Conservation (phyloP, 2,888 invertebrate genomes). For the Caenorhabditis sp. region DNA sequence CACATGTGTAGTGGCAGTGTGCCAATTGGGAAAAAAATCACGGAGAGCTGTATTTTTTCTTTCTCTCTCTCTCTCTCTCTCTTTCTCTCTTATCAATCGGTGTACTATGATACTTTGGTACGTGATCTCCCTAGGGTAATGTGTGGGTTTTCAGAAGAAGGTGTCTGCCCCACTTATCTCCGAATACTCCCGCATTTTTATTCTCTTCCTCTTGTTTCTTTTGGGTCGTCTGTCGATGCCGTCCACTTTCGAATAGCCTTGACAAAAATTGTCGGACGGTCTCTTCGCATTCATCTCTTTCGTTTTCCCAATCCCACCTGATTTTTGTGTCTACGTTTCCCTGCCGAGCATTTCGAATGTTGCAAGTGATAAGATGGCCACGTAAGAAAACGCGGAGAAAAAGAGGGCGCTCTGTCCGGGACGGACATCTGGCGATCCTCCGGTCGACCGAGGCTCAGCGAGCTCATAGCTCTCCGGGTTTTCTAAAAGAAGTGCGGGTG, state of each 20-base stretch:
- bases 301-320: no score
- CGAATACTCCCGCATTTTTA: neutral
- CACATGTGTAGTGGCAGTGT: neutral
- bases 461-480: slow-evolving; percentile 19
- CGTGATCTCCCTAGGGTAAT: no score
- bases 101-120: slow-evolving; percentile 50
- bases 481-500: slow-evolving; percentile 47
- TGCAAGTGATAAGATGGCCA: neutral
- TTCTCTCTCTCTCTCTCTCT: slow-evolving; percentile 1
- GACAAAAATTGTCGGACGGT: neutral
- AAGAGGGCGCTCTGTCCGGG: neutral
- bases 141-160: no score
- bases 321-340: no score
- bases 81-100: slow-evolving; percentile 35
- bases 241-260: neutral
- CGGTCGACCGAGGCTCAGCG: slow-evolving; percentile 36
- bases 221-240: neutral
- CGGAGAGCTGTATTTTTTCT: neutral
- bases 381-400: neutral
- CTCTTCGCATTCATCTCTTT: neutral
- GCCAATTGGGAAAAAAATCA: neutral
- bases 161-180: slow-evolving; percentile 4
- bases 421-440: slow-evolving; percentile 37
- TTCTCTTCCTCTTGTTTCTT: neutral
- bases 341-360: neutral